phyloP scores from a whole-genome alignment of 2,797 vertebrate genomes.

The Alfaro cultratus region DNA sequence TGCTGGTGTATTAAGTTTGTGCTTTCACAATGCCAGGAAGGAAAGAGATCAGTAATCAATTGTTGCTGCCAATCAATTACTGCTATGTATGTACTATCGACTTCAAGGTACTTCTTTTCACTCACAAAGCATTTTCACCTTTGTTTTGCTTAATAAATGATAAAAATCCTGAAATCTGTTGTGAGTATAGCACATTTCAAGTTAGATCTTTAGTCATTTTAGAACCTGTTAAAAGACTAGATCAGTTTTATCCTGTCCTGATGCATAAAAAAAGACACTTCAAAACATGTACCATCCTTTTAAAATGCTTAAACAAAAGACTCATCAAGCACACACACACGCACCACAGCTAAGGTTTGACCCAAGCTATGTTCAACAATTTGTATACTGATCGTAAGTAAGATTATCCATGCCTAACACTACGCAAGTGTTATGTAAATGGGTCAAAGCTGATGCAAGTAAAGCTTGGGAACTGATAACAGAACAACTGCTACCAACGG shows the following conservation, averaged over 20 bases:
- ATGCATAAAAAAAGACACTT: not conserved
- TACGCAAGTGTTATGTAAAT: not conserved
- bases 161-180: not conserved
- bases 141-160: not conserved
- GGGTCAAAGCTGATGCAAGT: not conserved
- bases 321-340: constrained; percentile 14
- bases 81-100: not conserved
- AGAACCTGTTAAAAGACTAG: not conserved
- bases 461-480: not conserved
- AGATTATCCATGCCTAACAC: not conserved
- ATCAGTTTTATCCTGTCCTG: not conserved
- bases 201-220: not conserved
- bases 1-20: not conserved
- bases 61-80: not conserved
- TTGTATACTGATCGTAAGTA: not conserved
- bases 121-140: not conserved
- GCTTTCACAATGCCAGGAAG: not conserved
- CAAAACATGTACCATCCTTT: not conserved
- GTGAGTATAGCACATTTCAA: not conserved
- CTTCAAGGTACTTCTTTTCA: not conserved
- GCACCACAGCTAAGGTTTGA: constrained; percentile 17
- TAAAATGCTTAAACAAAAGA: not conserved
- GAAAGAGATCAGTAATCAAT: not conserved
- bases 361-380: not conserved
- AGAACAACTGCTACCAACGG: not conserved